Conservation (phyloP, 1,140 invertebrate genomes). For the Drosophila parabipectinata region DNA sequence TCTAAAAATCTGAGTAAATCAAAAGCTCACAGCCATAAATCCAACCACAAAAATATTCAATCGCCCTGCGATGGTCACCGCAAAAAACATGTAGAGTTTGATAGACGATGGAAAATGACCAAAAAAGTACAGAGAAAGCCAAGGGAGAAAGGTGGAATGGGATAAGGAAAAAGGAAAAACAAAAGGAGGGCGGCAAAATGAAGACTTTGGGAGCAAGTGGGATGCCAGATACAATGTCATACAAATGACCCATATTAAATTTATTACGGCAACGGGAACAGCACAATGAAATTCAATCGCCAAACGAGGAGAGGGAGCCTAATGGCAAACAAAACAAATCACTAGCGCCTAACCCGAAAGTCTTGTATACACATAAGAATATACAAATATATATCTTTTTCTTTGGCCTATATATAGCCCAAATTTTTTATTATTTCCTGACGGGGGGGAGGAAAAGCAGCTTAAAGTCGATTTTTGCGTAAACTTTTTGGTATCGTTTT, state of each 20-base stretch:
- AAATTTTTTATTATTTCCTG: conserved; percentile 4
- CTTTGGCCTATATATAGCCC: conserved; percentile 31
- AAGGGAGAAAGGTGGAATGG: conserved; percentile 15
- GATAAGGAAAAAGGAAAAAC: conserved; percentile 6
- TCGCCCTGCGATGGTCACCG: conserved; percentile 48
- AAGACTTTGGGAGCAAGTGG: conserved; percentile 6
- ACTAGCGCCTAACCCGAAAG: conserved; percentile 55
- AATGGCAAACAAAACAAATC: conserved; percentile 81
- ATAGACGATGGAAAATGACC: conserved; percentile 67
- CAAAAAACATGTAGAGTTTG: conserved; percentile 52
- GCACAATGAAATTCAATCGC: conserved; percentile 80
- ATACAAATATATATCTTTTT: conserved; percentile 24
- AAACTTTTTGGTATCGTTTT: conserved; percentile 47
- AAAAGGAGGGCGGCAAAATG: conserved; percentile 3
- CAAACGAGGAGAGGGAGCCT: conserved; percentile 36
- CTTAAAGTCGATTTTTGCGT: conserved; percentile 58
- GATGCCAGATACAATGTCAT: conserved; percentile 68
- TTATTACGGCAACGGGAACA: conserved; percentile 73
- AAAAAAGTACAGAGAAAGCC: conserved; percentile 35
- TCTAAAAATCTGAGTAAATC: neutral
- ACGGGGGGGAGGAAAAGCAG: conserved; percentile 30
- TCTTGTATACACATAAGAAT: conserved; percentile 38
- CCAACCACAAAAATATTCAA: neutral
- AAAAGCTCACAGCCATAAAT: neutral
- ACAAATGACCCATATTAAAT: conserved; percentile 82